Percentiles rank a stretch among this genome's conserved stretches.
These are phyloP conservation scores for Gallinago paraguaiae DNA, from an alignment of 2,113 vertebrate species.

Conservation along the genomic window DNA sequence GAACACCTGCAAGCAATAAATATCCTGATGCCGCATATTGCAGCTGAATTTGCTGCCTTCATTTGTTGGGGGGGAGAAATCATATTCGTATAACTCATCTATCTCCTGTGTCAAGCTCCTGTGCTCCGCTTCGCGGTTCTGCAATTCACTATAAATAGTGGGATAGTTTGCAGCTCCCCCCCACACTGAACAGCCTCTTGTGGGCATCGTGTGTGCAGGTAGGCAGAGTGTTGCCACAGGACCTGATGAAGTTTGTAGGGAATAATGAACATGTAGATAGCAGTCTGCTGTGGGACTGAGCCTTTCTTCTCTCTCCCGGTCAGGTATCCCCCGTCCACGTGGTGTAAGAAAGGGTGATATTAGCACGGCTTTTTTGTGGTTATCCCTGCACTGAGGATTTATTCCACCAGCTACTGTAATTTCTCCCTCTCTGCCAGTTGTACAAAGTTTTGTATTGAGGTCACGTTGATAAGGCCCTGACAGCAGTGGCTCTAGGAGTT, in stretches of 20 bases:
- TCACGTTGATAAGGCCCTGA: not conserved
- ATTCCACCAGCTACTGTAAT: not conserved
- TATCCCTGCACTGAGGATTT: not conserved
- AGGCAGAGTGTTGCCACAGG: not conserved
- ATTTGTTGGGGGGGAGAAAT: slow-evolving; percentile 26
- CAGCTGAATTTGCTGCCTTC: slow-evolving; percentile 58
- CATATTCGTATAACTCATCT: slow-evolving; percentile 26
- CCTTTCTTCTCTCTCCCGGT: not conserved
- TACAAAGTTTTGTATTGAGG: not conserved
- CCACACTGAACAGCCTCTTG: not conserved
- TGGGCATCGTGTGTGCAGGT: not conserved
- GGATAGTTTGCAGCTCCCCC: slow-evolving; percentile 9
- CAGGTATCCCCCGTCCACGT: not conserved
- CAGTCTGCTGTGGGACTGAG: not conserved
- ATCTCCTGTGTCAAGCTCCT: slow-evolving; percentile 43
- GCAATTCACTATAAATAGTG: slow-evolving; percentile 30
- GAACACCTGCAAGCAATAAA: slow-evolving; percentile 68
- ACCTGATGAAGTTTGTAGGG: not conserved
- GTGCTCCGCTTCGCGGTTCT: not conserved
- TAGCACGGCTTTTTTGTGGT: not conserved
- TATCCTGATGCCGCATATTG: slow-evolving; percentile 23
- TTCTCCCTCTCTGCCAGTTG: not conserved
- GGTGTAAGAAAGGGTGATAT: not conserved
- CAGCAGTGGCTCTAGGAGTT: not conserved
- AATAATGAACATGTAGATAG: not conserved